phyloP scores from a whole-genome alignment of 2,113 vertebrate species.

The Heterotis niloticus region DNA sequence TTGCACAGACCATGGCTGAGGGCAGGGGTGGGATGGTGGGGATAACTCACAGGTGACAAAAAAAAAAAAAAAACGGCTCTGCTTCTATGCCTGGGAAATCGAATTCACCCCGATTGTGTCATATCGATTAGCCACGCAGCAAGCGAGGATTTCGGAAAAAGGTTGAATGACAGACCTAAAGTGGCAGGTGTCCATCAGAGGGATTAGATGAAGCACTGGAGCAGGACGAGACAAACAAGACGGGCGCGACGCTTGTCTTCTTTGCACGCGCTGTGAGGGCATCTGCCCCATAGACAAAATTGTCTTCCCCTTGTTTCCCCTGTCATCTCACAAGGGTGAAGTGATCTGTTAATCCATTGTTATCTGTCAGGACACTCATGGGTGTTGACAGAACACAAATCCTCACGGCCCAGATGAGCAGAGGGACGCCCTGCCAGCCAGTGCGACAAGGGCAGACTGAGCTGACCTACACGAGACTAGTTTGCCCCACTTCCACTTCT shows the following conservation, averaged over 20 bases:
- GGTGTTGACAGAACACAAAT: conserved; percentile 45
- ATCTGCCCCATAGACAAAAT: conserved; percentile 54
- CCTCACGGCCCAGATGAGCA: not conserved
- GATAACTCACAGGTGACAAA: conserved; percentile 4
- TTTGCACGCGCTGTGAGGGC: conserved; percentile 25
- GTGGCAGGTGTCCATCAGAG: not conserved
- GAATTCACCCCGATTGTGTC: not conserved
- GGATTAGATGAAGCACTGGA: not conserved
- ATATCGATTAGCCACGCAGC: not conserved
- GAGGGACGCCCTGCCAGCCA: not conserved
- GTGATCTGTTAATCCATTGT: conserved; percentile 57
- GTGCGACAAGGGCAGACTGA: not conserved
- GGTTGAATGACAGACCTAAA: not conserved
- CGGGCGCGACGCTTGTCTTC: conserved; percentile 10
- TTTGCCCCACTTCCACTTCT: not conserved
- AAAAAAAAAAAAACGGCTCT: not conserved
- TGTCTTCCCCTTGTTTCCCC: conserved; percentile 40
- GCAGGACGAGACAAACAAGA: not conserved
- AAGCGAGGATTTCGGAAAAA: not conserved
- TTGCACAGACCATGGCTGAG: conserved; percentile 14
- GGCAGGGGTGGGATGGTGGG: too few species aligned
- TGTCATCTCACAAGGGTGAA: conserved; percentile 48
- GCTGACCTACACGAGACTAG: too few species aligned
- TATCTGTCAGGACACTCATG: conserved; percentile 53
- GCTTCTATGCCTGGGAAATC: not conserved